These are phyloP conservation scores for Macropis europaea DNA, from an alignment of 2,888 invertebrate genomes.

Conservation along the genomic window DNA sequence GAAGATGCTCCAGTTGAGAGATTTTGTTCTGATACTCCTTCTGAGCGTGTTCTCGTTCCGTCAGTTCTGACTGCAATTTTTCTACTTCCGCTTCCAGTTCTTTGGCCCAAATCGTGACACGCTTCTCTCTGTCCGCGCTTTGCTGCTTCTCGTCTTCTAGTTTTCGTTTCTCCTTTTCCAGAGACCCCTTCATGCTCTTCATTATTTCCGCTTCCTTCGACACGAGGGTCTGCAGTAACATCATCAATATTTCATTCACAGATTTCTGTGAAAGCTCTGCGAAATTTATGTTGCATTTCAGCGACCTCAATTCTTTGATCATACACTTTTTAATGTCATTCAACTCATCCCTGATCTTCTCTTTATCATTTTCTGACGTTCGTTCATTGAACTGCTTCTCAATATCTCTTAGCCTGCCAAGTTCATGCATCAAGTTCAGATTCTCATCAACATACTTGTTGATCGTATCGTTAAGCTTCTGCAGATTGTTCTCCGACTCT, in stretches of 20 bases:
- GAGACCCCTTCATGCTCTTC: constrained; percentile 56
- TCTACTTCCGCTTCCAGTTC: constrained; percentile 74
- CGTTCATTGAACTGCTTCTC: constrained; percentile 19
- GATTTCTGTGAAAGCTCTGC: constrained; percentile 53
- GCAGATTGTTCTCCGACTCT: constrained; percentile 39
- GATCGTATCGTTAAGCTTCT: constrained; percentile 43
- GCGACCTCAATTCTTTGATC: constrained; percentile 68
- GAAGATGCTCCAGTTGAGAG: constrained; percentile 56
- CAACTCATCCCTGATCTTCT: constrained; percentile 73
- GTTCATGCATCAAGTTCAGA: constrained; percentile 80
- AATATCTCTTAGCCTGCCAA: constrained; percentile 64
- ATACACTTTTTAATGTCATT: constrained; percentile 56
- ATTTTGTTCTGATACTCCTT: constrained; percentile 50
- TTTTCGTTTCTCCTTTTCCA: constrained; percentile 58
- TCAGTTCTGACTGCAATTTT: constrained; percentile 68
- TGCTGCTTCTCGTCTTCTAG: constrained; percentile 69
- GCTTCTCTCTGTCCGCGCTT: constrained; percentile 67
- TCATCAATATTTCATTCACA: constrained; percentile 64
- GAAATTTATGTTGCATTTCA: constrained; percentile 49
- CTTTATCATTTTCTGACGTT: constrained; percentile 59
- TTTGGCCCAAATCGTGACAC: constrained; percentile 65
- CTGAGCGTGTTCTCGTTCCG: constrained; percentile 57
- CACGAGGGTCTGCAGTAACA: constrained; percentile 69
- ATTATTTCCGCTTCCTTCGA: constrained; percentile 72
- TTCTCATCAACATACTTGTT: constrained; percentile 74